Evolutionary conservation across 2,113 vertebrate genomes (phyloP).

Genomic region (Mustelus asterias): DNA sequence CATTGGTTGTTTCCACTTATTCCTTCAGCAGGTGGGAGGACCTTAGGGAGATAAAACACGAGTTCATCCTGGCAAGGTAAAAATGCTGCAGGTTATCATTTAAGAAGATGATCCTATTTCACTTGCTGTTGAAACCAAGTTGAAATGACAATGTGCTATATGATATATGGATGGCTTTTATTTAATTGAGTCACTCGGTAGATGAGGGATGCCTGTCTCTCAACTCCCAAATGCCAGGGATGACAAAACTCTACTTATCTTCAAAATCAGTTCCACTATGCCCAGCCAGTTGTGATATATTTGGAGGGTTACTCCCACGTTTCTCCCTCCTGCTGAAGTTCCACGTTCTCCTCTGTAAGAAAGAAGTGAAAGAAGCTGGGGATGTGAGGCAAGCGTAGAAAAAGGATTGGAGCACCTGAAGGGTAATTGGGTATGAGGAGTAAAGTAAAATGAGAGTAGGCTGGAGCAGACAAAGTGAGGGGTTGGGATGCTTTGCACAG

Average conservation of each 20-base stretch:
- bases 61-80: neutral
- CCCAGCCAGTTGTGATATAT: neutral
- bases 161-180: neutral
- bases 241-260: neutral
- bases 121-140: neutral
- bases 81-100: neutral
- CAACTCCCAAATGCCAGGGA: neutral
- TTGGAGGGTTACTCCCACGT: neutral
- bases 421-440: neutral
- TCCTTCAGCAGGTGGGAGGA: neutral
- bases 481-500: neutral
- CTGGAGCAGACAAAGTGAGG: neutral
- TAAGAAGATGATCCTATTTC: neutral
- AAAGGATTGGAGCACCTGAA: neutral
- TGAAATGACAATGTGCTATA: neutral
- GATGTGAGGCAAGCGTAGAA: neutral
- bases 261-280: too few relatives aligned
- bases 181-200: neutral
- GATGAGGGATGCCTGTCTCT: neutral
- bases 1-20: neutral
- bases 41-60: neutral
- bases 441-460: neutral
- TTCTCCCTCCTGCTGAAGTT: neutral
- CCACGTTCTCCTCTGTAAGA: neutral
- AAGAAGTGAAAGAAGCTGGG: neutral